Evolutionary conservation across 2,113 vertebrate species (phyloP).

Genomic region (Lipotes vexillifer): DNA sequence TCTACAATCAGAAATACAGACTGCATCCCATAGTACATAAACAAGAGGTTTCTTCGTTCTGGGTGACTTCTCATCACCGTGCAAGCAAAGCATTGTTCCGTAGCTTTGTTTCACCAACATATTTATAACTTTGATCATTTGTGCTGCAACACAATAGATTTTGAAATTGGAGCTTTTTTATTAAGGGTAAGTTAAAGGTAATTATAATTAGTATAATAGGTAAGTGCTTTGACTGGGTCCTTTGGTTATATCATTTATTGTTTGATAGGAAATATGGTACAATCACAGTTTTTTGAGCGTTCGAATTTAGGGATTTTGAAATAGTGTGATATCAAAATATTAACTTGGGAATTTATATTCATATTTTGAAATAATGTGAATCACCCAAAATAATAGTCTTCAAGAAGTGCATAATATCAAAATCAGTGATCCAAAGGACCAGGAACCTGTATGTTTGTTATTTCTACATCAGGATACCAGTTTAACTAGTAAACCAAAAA

Average conservation of each 20-base stretch:
- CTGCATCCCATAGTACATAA: background rate
- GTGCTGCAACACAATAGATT: background rate
- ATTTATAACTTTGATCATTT: background rate
- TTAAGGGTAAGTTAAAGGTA: background rate
- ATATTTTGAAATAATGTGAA: background rate
- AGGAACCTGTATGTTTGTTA: background rate
- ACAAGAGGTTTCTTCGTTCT: background rate
- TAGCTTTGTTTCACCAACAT: background rate
- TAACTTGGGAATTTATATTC: background rate
- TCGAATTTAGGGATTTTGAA: background rate
- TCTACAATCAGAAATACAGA: background rate
- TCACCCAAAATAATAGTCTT: background rate
- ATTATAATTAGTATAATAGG: constrained; percentile 8
- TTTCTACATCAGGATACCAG: background rate
- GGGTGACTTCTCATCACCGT: background rate
- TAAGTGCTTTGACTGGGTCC: background rate
- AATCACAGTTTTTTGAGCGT: background rate
- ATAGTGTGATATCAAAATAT: constrained; percentile 1
- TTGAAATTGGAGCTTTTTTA: constrained; percentile 16
- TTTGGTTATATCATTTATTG: constrained; percentile 6
- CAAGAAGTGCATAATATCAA: background rate
- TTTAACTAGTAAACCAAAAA: background rate
- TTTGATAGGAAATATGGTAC: background rate
- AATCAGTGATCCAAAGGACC: background rate
- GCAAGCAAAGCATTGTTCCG: background rate